phyloP scores from a whole-genome alignment of 2,888 invertebrate genomes.

The Ectropis crepuscularia region DNA sequence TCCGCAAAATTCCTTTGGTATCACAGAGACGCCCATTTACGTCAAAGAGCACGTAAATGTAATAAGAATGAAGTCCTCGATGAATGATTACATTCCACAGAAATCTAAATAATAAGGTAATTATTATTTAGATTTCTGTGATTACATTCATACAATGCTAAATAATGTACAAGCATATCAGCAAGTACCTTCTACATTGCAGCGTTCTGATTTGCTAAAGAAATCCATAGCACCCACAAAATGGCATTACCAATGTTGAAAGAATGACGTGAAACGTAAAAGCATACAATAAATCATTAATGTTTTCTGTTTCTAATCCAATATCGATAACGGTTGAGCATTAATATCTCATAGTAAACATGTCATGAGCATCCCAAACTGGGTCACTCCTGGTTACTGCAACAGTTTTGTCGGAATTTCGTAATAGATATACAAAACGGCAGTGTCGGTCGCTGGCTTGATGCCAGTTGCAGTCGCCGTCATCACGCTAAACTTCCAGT shows the following conservation, averaged over 20 bases:
- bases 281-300: conserved; percentile 39
- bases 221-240: background rate
- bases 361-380: conserved; percentile 57
- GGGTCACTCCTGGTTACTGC: conserved; percentile 71
- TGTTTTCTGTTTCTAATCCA: conserved; percentile 31
- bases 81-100: too few relatives aligned
- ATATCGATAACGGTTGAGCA: conserved; percentile 37
- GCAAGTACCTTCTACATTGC: too few relatives aligned
- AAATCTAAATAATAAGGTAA: too few relatives aligned
- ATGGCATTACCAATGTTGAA: background rate
- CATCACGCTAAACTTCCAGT: conserved; percentile 25
- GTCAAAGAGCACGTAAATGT: too few relatives aligned
- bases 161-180: too few relatives aligned
- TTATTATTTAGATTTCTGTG: too few relatives aligned
- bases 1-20: too few relatives aligned
- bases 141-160: too few relatives aligned
- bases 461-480: conserved; percentile 66
- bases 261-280: conserved; percentile 27
- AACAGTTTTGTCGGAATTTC: conserved; percentile 81
- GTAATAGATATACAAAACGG: conserved; percentile 74
- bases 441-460: conserved; percentile 61
- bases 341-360: conserved; percentile 45
- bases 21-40: too few relatives aligned
- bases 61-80: too few relatives aligned
- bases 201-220: background rate